A percentile compares a stretch with the other conserved stretches of the same genome.
These are phyloP conservation scores for Crotalus horridus DNA, from an alignment of 2,113 vertebrate genomes.

Conservation along the genomic window DNA sequence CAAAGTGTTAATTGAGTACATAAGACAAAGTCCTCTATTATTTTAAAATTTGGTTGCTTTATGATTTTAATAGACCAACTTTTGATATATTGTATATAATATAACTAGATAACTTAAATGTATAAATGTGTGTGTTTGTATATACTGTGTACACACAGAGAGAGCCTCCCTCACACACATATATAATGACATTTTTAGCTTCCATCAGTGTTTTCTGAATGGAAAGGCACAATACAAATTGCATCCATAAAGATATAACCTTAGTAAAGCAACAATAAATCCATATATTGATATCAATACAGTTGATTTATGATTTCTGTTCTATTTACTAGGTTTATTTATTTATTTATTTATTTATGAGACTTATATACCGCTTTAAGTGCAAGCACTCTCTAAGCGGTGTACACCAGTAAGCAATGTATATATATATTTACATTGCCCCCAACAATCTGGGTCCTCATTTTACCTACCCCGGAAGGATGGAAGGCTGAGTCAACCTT, in stretches of 20 bases:
- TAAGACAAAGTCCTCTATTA: neutral
- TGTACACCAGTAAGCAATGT: too few relatives aligned
- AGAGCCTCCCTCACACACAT: neutral
- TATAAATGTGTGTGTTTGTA: neutral
- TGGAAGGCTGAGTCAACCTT: too few relatives aligned
- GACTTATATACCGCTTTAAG: too few relatives aligned
- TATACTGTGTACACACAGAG: neutral
- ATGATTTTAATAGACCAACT: neutral
- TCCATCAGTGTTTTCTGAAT: neutral
- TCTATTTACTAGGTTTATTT: neutral
- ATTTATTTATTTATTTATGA: too few relatives aligned
- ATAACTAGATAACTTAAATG: neutral
- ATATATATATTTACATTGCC: too few relatives aligned
- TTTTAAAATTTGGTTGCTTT: neutral
- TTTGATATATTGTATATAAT: neutral
- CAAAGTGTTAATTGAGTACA: neutral
- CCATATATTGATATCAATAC: neutral
- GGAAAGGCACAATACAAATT: neutral
- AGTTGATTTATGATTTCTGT: neutral
- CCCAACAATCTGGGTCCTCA: too few relatives aligned
- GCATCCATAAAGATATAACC: neutral
- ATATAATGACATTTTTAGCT: neutral
- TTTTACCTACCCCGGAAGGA: too few relatives aligned
- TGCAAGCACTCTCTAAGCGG: too few relatives aligned
- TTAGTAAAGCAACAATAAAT: neutral